Evolutionary conservation across 2,888 invertebrate species (phyloP), one percentile per base, ranked within the genome.

Genomic region (Philereme vetulata): DNA sequence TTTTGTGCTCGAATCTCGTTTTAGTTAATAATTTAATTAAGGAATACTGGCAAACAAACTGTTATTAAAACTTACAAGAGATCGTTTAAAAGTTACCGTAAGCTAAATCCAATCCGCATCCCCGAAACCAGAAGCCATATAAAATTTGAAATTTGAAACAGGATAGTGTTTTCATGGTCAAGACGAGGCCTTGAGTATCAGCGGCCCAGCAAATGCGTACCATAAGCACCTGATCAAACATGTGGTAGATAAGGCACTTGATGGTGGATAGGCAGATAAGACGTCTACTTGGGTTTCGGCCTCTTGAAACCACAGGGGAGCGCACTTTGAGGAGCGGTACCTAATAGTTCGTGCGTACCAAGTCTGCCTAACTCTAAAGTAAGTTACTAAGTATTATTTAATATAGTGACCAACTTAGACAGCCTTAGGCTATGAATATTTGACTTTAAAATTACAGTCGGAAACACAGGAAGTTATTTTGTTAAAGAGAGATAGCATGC

Each of bases 201-300:
- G 52, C 51, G 60, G 64, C 71, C 74, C 66, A 70, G 66, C 73
- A 81, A 76, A 77, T 77, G 80, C 80, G 79, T 80, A 77, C 81
- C 78, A 78, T 73, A 72, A 78, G 81, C 92, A 92, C 91, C 92
- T 91, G 91, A 90, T 89, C 86, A 92, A 92, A 92, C 86, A 92
- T 82, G 80, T 82, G 85, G 83, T 73, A 81, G 91, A 91, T 90
- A 91, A 89, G 84, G 82, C 90, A 91, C 92, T 90, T 90, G 90
- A 90, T 89, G 86, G 56, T 85, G 82, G 82, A 82, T 81, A 71
- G 67, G 77, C 77, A 85, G 90, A 90, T 90, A 90, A 87, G 67
- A 71, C 71, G 81, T 73, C 83, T 87, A 84, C 86, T 85, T 84
- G 78, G 72, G 78, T 81, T 72, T 74, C 36, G 21, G 56, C 49